A percentile compares a stretch with the other conserved stretches of the same genome.
These are phyloP conservation scores for Hemicordylus capensis DNA, from an alignment of 2,113 vertebrate species.

Conservation along the genomic window DNA sequence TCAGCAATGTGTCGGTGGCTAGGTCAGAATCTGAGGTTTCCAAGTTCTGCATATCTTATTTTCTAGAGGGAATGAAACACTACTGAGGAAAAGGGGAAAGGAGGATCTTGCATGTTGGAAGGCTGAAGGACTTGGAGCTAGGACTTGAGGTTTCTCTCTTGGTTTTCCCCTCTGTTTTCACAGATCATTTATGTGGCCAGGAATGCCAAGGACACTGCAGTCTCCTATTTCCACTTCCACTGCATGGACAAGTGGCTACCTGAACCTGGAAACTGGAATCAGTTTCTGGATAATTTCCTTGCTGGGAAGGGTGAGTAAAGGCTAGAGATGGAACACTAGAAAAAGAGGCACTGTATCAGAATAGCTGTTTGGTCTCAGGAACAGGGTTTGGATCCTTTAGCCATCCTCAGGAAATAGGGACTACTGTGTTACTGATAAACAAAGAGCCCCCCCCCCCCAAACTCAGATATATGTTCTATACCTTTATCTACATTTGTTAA, in stretches of 20 bases:
- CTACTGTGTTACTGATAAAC: too few relatives aligned
- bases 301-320: conserved; percentile 68
- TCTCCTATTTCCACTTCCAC: conserved; percentile 81
- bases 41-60: too few relatives aligned
- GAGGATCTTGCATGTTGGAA: not conserved
- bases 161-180: not conserved
- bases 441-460: not conserved
- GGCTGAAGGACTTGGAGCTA: not conserved
- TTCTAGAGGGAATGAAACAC: too few relatives aligned
- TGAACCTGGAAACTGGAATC: conserved; percentile 76
- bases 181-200: conserved; percentile 81
- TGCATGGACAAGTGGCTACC: conserved; percentile 74
- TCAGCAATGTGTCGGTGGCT: too few relatives aligned
- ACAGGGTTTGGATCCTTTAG: too few relatives aligned
- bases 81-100: not conserved
- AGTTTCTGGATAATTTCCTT: conserved; percentile 74
- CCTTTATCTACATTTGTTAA: too few relatives aligned
- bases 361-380: not conserved
- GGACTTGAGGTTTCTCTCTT: not conserved
- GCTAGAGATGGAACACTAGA: not conserved
- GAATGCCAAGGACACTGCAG: conserved; percentile 79
- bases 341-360: not conserved
- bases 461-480: too few relatives aligned
- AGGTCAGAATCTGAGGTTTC: not conserved
- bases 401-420: too few relatives aligned